These are phyloP conservation scores for Leguminivora glycinivorella DNA, from an alignment of 1,140 invertebrate genomes.

Conservation along the genomic window DNA sequence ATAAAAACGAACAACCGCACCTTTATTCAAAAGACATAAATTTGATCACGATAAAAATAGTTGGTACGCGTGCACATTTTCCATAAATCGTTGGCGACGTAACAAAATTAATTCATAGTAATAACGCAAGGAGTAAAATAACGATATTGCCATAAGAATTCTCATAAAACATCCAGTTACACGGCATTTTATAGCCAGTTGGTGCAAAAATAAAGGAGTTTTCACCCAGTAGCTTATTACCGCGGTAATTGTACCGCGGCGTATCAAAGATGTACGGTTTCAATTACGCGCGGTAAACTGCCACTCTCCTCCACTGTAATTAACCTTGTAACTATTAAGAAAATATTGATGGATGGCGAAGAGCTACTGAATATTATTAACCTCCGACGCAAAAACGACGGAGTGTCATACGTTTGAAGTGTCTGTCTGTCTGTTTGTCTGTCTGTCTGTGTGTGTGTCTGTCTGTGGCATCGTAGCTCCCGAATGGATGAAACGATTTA, in stretches of 20 bases:
- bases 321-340: constrained; percentile 11
- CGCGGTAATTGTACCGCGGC: constrained; percentile 18
- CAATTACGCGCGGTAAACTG: constrained; percentile 18
- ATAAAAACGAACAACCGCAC: not conserved
- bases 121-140: constrained; percentile 15
- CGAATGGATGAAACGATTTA: no score
- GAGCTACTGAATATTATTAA: not conserved
- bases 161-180: constrained; percentile 28
- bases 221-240: constrained; percentile 25
- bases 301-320: constrained; percentile 18
- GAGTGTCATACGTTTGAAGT: no score
- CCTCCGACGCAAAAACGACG: no score
- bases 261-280: constrained; percentile 24
- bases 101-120: constrained; percentile 14
- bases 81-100: constrained; percentile 7
- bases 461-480: no score
- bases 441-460: no score
- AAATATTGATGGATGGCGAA: not conserved
- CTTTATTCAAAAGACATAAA: not conserved
- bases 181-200: constrained; percentile 25
- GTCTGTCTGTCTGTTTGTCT: no score
- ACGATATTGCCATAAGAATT: constrained; percentile 14
- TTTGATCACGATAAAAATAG: no score
- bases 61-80: not conserved
- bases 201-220: constrained; percentile 12